Percentiles rank a stretch among this genome's conserved stretches.
Conservation (phyloP, 1,140 invertebrate genomes). For the Catajapyx aquilonaris region DNA sequence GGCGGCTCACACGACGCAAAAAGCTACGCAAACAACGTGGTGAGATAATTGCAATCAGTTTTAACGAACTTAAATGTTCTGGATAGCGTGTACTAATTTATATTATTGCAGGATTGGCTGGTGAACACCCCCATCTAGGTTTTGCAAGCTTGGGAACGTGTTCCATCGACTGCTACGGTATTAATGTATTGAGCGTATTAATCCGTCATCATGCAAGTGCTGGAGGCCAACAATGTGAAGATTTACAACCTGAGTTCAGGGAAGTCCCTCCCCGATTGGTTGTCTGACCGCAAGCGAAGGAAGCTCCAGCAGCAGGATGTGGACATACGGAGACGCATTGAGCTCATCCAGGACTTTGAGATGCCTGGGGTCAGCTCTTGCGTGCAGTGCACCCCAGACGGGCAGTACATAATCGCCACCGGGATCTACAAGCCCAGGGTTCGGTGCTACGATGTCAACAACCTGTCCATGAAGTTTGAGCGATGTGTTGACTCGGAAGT, state of each 20-base stretch:
- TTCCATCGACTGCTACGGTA: no score
- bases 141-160: no score
- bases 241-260: conserved; percentile 94
- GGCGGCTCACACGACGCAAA: no score
- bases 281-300: conserved; percentile 72
- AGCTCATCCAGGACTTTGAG: conserved; percentile 97
- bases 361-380: conserved; percentile 86
- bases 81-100: no score
- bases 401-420: conserved; percentile 75
- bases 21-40: no score
- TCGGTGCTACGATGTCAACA: conserved; percentile 88
- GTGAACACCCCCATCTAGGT: no score
- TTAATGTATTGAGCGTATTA: no score
- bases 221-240: conserved; percentile 82
- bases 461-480: conserved; percentile 96
- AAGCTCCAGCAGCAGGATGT: conserved; percentile 74
- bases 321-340: conserved; percentile 70
- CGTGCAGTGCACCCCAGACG: conserved; percentile 73
- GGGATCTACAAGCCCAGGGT: conserved; percentile 93
- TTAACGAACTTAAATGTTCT: no score
- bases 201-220: conserved; percentile 41
- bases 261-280: conserved; percentile 94
- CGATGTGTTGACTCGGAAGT: conserved; percentile 94
- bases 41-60: no score
- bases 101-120: no score